These are phyloP conservation scores for Drosophila borealis DNA, from an alignment of 2,888 invertebrate genomes.

Conservation along the genomic window DNA sequence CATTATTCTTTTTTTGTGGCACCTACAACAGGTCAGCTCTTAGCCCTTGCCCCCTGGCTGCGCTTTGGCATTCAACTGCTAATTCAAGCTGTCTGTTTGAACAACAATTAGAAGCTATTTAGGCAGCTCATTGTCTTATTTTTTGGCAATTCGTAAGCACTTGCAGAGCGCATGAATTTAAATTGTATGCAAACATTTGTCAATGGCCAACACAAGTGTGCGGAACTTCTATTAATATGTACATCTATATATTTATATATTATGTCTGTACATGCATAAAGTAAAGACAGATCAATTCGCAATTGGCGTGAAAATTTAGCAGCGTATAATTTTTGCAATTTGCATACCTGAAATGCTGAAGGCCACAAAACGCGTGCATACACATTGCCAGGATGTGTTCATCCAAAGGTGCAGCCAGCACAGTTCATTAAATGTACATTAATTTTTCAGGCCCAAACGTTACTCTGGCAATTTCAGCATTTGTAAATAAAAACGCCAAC, in stretches of 20 bases:
- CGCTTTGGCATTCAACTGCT: constrained; percentile 40
- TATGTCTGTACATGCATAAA: neutral
- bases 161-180: constrained; percentile 70
- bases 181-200: constrained; percentile 72
- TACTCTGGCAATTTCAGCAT: constrained; percentile 17
- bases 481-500: constrained; percentile 20
- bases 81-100: constrained; percentile 62
- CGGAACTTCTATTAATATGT: constrained; percentile 24
- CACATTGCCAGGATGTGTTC: constrained; percentile 7
- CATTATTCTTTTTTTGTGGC: constrained; percentile 16
- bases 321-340: constrained; percentile 55
- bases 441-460: constrained; percentile 28
- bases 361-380: constrained; percentile 36
- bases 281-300: constrained; percentile 23
- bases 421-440: constrained; percentile 68
- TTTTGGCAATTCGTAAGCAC: constrained; percentile 59
- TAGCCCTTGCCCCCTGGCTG: neutral
- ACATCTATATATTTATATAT: neutral
- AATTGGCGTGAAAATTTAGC: constrained; percentile 64
- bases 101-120: constrained; percentile 77
- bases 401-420: neutral
- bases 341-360: constrained; percentile 57
- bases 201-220: constrained; percentile 28
- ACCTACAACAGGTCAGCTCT: constrained; percentile 5
- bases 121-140: constrained; percentile 64